These are phyloP conservation scores for Leptatherina wallacei DNA, from an alignment of 2,797 vertebrate species.

Conservation along the genomic window DNA sequence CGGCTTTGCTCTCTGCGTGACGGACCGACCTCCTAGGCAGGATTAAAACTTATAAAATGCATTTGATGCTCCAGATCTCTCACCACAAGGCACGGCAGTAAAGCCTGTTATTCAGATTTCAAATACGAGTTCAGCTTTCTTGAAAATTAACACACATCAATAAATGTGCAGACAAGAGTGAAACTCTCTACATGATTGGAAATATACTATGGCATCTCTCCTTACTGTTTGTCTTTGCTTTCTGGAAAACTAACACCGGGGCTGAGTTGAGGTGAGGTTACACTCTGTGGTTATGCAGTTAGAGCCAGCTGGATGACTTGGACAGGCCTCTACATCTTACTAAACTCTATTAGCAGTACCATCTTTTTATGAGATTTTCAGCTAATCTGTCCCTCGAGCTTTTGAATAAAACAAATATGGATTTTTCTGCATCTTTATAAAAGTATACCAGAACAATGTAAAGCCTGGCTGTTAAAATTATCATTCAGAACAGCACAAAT, in stretches of 20 bases:
- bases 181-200: too few relatives aligned
- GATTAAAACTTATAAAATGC: too few relatives aligned
- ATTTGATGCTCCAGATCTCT: too few relatives aligned
- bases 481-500: not conserved
- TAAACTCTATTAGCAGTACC: constrained; percentile 17
- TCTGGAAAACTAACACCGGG: constrained; percentile 46
- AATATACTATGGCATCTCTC: not conserved
- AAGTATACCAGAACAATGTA: not conserved
- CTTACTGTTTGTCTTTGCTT: constrained; percentile 36
- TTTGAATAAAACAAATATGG: not conserved
- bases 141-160: too few relatives aligned
- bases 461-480: not conserved
- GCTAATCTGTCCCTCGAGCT: not conserved
- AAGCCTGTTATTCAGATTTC: too few relatives aligned
- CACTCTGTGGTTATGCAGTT: constrained; percentile 20
- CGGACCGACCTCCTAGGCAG: too few relatives aligned
- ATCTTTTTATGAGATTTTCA: constrained; percentile 22
- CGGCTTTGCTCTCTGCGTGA: too few relatives aligned
- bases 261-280: constrained; percentile 19
- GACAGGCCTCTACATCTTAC: constrained; percentile 14
- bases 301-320: constrained; percentile 38
- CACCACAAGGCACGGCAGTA: too few relatives aligned
- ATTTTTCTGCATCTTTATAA: not conserved
- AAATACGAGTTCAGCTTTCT: too few relatives aligned
- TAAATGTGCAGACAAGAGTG: too few relatives aligned